Percentiles rank a stretch among this genome's conserved stretches.
These are phyloP conservation scores for Herpetotheres cachinnans DNA, from an alignment of 2,113 vertebrate species.

Conservation along the genomic window DNA sequence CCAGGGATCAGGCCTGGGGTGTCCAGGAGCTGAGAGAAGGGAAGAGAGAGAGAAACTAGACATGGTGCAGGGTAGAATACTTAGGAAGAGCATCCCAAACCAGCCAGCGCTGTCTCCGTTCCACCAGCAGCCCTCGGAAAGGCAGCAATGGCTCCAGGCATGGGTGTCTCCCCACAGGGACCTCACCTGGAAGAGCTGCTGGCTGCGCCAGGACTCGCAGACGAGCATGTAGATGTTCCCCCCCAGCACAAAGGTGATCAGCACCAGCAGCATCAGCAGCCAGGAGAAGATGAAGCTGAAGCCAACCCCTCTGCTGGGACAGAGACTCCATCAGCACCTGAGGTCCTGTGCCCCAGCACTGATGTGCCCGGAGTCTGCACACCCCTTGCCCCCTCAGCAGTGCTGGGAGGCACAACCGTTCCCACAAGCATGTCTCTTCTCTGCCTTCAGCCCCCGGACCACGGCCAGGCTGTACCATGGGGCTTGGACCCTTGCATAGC, in stretches of 20 bases:
- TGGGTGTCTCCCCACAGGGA: neutral
- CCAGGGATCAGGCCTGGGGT: conserved; percentile 61
- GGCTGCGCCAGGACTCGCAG: conserved; percentile 77
- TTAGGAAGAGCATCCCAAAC: neutral
- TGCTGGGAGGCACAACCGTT: neutral
- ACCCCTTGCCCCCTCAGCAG: neutral
- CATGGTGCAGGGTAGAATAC: neutral
- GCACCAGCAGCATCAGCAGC: conserved; percentile 84
- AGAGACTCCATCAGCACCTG: neutral
- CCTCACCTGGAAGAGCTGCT: conserved; percentile 79
- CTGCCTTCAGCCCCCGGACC: neutral
- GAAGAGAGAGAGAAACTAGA: neutral
- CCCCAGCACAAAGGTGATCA: conserved; percentile 77
- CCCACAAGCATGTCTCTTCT: neutral
- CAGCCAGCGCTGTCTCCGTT: neutral
- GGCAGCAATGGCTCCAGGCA: neutral
- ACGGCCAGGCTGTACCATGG: accelerated
- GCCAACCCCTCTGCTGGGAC: conserved; percentile 74
- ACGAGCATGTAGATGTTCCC: conserved; percentile 77
- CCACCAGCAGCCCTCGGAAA: neutral
- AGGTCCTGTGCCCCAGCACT: accelerated
- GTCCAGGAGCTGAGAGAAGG: conserved; percentile 72
- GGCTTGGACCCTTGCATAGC: neutral
- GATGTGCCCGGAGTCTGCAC: neutral
- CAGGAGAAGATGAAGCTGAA: conserved; percentile 89